Percentiles rank a stretch among this genome's conserved stretches.
Evolutionary conservation across 2,113 vertebrate genomes (phyloP).

Genomic region (Oryzias celebensis): DNA sequence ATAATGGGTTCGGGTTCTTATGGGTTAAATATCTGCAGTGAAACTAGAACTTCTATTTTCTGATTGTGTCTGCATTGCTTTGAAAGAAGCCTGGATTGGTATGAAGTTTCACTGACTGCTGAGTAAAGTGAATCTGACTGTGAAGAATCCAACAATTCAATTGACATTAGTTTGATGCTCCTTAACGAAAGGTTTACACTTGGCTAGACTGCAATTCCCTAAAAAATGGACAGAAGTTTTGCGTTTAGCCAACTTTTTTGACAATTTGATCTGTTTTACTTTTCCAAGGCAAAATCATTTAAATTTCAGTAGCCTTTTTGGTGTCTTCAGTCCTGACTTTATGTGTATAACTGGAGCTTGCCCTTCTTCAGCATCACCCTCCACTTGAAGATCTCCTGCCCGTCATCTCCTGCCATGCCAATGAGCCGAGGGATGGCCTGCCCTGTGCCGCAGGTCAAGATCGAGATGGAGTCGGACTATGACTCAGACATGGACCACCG

Average conservation of each 20-base stretch:
- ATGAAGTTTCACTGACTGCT: slow-evolving; percentile 1
- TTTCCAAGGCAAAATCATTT: too few relatives aligned
- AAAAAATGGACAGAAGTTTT: too few relatives aligned
- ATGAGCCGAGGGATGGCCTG: slow-evolving; percentile 79
- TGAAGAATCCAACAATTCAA: too few relatives aligned
- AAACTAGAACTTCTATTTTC: too few relatives aligned
- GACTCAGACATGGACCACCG: slow-evolving; percentile 84
- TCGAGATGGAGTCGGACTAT: slow-evolving; percentile 94
- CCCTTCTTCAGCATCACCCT: slow-evolving; percentile 88
- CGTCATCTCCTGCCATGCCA: slow-evolving; percentile 84
- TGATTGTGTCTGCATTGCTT: slow-evolving; percentile 72
- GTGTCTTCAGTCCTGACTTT: slow-evolving; percentile 40
- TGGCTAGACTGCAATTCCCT: too few relatives aligned
- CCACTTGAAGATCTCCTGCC: slow-evolving; percentile 97
- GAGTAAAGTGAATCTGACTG: too few relatives aligned
- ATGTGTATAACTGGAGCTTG: slow-evolving; percentile 69
- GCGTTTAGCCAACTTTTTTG: too few relatives aligned
- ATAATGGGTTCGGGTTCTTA: too few relatives aligned
- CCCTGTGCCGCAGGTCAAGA: slow-evolving; percentile 92
- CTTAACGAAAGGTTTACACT: too few relatives aligned
- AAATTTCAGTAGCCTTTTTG: slow-evolving; percentile 1
- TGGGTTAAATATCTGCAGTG: too few relatives aligned
- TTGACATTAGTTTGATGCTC: too few relatives aligned
- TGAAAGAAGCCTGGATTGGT: slow-evolving; percentile 70
- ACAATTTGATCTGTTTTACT: too few relatives aligned